Evolutionary conservation across 2,888 invertebrate genomes (phyloP), one percentile per base, ranked within the genome.

Genomic region (Agriopis marginaria): DNA sequence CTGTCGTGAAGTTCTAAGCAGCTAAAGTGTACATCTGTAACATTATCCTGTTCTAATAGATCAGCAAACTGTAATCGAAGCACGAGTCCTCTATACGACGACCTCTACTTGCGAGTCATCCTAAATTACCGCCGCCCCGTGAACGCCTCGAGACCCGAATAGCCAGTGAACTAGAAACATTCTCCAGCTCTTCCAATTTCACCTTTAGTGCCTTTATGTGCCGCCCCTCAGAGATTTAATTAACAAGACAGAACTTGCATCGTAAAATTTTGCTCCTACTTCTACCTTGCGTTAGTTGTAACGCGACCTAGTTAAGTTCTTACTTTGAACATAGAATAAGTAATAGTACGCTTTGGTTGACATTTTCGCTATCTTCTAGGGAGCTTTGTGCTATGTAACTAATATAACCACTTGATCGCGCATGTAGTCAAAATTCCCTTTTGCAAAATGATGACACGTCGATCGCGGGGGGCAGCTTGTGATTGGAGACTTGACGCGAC

Each of bases 91-190:
- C n/a, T 56, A 7, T 45, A 58, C 45, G n/a, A 39, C n/a, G 39
- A 42, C 42, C 23, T n/a, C 40, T 39, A 40, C 50, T 51, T 45
- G 32, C 56, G 54, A 62, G 23, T 7, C 5, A 23, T 62, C 62
- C 62, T 45, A 53, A 53, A 45, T 32, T 14, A 7, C 32, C 45
- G 44, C 12, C 58, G 45, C 8, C 42, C 53, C 53, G 44, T 53
- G 44, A 44, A 53, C 44, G 62, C 23, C 17, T n/a, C 14, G 50
- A 53, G 62, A 40, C 53, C 62, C 32, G 14, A n/a, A 44, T 32
- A 51, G 8, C 45, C 62, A 17, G 32, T 32, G 62, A 51, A 32
- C 14, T 51, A 11, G 61, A 61, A 61, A 51, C 61, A 42, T 61
- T 51, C 49, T 39, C 50, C 42, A 23, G 40, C 40, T n/a, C 55